Evolutionary conservation across 2,797 vertebrate genomes (phyloP).

Genomic region (Poeciliopsis infans): DNA sequence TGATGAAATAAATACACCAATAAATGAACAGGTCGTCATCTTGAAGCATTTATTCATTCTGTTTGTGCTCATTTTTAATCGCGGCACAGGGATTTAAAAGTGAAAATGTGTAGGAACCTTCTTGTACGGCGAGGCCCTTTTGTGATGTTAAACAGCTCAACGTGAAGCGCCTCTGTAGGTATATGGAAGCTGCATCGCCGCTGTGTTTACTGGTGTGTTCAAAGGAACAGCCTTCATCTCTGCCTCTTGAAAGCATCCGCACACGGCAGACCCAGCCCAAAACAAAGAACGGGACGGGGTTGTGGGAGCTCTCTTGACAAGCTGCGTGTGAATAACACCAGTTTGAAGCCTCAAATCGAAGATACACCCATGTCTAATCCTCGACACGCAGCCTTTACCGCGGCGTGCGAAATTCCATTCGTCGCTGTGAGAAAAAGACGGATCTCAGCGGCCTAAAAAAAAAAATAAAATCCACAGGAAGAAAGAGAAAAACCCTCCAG

Average conservation of each 20-base stretch:
- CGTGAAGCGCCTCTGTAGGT: slow-evolving; percentile 31
- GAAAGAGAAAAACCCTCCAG: slow-evolving; percentile 41
- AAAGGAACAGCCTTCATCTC: slow-evolving; percentile 16
- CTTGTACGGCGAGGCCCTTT: slow-evolving; percentile 15
- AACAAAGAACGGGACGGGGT: slow-evolving; percentile 26
- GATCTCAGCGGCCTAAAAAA: slow-evolving; percentile 3
- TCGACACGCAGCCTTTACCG: slow-evolving; percentile 42
- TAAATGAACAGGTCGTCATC: neutral
- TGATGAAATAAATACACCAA: neutral
- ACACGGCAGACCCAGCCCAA: neutral
- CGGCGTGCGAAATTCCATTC: slow-evolving; percentile 60
- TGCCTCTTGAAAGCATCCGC: slow-evolving; percentile 21
- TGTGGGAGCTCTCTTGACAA: slow-evolving; percentile 27
- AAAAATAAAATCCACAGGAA: slow-evolving; percentile 16
- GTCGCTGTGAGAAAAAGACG: slow-evolving; percentile 34
- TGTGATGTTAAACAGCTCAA: slow-evolving; percentile 31
- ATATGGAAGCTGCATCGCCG: slow-evolving; percentile 20
- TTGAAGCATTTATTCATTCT: neutral
- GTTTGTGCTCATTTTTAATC: neutral
- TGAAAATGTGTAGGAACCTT: neutral
- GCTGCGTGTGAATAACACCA: slow-evolving; percentile 44
- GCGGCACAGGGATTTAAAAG: neutral
- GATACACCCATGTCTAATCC: slow-evolving; percentile 55
- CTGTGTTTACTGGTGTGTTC: slow-evolving; percentile 22
- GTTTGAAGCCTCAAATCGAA: slow-evolving; percentile 51